phyloP scores from a whole-genome alignment of 2,888 invertebrate species.

The Xiphydria camelus region DNA sequence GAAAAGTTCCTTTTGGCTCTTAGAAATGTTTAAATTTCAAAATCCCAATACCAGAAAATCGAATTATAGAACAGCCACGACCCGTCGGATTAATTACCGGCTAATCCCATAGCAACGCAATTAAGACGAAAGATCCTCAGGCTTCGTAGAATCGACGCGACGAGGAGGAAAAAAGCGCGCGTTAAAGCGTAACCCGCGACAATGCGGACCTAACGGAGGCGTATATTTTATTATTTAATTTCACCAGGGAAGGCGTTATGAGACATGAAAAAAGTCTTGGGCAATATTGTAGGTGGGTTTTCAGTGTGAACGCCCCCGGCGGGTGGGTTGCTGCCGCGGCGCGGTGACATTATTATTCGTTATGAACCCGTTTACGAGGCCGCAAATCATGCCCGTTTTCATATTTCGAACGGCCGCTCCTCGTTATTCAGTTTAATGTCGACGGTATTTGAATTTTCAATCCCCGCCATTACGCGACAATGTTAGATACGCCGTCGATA shows the following conservation, averaged over 20 bases:
- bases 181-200: slow-evolving; percentile 11
- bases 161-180: too few species aligned
- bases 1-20: too few species aligned
- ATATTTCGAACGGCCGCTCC: slow-evolving; percentile 57
- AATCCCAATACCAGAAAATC: too few species aligned
- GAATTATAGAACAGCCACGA: too few species aligned
- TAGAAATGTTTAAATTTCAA: too few species aligned
- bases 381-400: slow-evolving; percentile 58
- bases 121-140: too few species aligned
- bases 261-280: slow-evolving; percentile 53
- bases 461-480: slow-evolving; percentile 34
- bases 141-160: too few species aligned
- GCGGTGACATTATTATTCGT: slow-evolving; percentile 58
- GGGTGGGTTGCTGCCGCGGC: slow-evolving; percentile 26
- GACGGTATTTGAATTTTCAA: slow-evolving; percentile 57
- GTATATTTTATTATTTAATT: slow-evolving; percentile 58
- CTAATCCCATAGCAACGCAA: too few species aligned
- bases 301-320: slow-evolving; percentile 28
- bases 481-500: slow-evolving; percentile 2
- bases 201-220: slow-evolving; percentile 20
- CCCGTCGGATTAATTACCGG: too few species aligned
- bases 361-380: slow-evolving; percentile 58
- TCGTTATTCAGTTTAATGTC: slow-evolving; percentile 58
- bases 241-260: slow-evolving; percentile 48
- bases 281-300: slow-evolving; percentile 55